Conservation (phyloP, 1,140 invertebrate genomes). For the Leguminivora glycinivorella region DNA sequence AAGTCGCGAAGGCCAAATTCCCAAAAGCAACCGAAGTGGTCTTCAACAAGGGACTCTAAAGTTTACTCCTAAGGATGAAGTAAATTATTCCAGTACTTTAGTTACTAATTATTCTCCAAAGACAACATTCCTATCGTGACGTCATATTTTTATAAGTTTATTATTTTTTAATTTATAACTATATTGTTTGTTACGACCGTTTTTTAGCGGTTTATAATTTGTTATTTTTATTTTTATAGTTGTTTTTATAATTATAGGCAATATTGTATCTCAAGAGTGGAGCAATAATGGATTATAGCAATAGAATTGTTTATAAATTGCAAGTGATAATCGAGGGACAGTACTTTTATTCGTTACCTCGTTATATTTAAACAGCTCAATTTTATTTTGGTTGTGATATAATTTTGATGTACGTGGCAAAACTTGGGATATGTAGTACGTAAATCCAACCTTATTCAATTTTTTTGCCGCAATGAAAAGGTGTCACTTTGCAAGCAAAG, state of each 20-base stretch:
- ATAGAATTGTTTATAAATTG: constrained; percentile 13
- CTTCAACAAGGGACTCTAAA: constrained; percentile 68
- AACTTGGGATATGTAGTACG: neutral
- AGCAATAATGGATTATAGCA: neutral
- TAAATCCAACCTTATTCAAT: neutral
- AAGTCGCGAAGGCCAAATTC: constrained; percentile 47
- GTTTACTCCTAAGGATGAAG: neutral
- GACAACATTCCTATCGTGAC: constrained; percentile 5
- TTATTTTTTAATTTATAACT: constrained; percentile 16
- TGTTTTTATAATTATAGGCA: constrained; percentile 1
- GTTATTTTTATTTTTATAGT: constrained; percentile 14
- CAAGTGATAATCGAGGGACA: constrained; percentile 5
- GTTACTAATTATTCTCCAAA: constrained; percentile 25
- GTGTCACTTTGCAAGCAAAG: no score
- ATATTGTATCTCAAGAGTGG: neutral
- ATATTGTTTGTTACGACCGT: constrained; percentile 9
- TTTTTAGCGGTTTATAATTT: constrained; percentile 5
- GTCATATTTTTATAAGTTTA: constrained; percentile 24
- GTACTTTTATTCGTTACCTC: constrained; percentile 17
- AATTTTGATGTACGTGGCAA: neutral
- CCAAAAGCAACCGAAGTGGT: constrained; percentile 48
- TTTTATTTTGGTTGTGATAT: constrained; percentile 11
- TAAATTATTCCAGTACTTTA: constrained; percentile 20
- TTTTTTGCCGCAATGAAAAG: neutral
- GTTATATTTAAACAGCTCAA: constrained; percentile 14